A percentile compares a stretch with the other conserved stretches of the same genome.
Evolutionary conservation across 2,797 vertebrate species (phyloP).

Genomic region (Clarias pachynema): DNA sequence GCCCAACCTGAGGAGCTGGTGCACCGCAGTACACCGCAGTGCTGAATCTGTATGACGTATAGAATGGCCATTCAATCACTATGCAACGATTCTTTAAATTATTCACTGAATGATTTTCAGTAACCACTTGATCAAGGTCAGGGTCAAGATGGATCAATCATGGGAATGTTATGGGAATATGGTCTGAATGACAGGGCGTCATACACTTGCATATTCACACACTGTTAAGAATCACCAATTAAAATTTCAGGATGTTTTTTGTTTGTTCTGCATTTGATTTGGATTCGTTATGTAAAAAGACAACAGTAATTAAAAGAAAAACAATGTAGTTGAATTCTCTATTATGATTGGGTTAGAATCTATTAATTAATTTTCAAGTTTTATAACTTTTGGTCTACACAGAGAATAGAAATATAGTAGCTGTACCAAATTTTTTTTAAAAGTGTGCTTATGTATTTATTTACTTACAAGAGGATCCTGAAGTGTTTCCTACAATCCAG

Average conservation of each 20-base stretch:
- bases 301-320: not conserved
- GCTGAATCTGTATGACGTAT: not conserved
- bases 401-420: not conserved
- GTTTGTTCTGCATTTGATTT: not conserved
- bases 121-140: not conserved
- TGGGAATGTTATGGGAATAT: not conserved
- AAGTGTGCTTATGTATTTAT: not conserved
- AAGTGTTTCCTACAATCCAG: not conserved
- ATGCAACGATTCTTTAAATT: not conserved
- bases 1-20: constrained; percentile 28
- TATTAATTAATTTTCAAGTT: not conserved
- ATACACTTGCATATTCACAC: not conserved
- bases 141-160: not conserved
- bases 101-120: not conserved
- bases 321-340: not conserved
- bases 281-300: not conserved
- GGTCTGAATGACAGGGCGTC: not conserved
- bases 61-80: not conserved
- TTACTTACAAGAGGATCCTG: not conserved
- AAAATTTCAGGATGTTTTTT: not conserved
- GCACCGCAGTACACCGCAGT: not conserved
- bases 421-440: not conserved
- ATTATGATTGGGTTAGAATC: not conserved
- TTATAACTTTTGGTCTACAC: not conserved
- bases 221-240: not conserved